Percentiles rank a stretch among this genome's conserved stretches.
These are phyloP conservation scores for Agelaius tricolor DNA, from an alignment of 2,113 vertebrate genomes.

Conservation along the genomic window DNA sequence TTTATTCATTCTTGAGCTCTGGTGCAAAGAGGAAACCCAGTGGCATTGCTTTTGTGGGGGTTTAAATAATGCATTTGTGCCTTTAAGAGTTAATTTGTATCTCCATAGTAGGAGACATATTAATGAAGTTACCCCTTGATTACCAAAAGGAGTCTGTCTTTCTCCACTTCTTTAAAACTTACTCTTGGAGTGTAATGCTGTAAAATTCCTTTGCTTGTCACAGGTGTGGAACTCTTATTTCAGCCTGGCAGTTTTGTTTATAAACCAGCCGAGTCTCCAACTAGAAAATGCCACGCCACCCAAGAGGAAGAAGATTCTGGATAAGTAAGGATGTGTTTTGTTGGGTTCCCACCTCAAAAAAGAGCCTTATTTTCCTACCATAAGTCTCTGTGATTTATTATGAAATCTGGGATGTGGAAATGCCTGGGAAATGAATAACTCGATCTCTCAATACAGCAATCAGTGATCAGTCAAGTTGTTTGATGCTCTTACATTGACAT, in stretches of 20 bases:
- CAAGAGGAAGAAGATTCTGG: slow-evolving; percentile 93
- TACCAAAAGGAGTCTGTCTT: not conserved
- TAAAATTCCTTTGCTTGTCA: slow-evolving; percentile 22
- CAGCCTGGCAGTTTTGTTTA: slow-evolving; percentile 94
- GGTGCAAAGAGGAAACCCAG: not conserved
- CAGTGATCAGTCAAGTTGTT: not conserved
- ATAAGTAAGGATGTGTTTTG: slow-evolving; percentile 85
- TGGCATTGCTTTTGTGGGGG: not conserved
- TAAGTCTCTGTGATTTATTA: not conserved
- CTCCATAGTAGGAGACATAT: not conserved
- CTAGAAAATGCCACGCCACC: slow-evolving; percentile 87
- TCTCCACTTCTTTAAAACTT: not conserved
- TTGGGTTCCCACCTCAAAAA: slow-evolving; percentile 8
- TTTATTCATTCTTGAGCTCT: not conserved
- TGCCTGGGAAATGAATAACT: not conserved
- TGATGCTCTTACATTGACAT: not conserved
- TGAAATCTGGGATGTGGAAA: not conserved
- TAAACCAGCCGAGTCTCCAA: slow-evolving; percentile 97
- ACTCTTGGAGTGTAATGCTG: not conserved
- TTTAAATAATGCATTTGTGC: not conserved
- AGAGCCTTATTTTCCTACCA: not conserved
- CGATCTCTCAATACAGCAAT: not conserved
- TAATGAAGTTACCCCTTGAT: not conserved
- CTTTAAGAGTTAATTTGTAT: not conserved
- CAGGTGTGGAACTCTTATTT: slow-evolving; percentile 99